A percentile compares a stretch with the other conserved stretches of the same genome.
phyloP scores from a whole-genome alignment of 2,113 vertebrate species.

The Lepisosteus oculatus region DNA sequence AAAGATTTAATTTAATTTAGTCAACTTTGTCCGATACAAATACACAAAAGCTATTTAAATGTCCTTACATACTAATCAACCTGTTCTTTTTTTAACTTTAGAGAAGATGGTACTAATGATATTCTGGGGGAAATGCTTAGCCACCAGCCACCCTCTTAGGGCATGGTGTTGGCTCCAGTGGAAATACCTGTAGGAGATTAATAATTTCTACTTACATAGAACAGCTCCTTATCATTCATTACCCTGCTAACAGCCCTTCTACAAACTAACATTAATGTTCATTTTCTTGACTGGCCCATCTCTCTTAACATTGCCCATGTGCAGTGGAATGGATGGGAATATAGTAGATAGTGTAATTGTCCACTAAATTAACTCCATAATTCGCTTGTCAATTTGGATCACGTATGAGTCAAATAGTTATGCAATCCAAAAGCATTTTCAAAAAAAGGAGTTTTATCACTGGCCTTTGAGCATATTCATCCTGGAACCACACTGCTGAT shows the following conservation, averaged over 20 bases:
- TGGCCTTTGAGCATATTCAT: not conserved
- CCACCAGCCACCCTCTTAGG: conserved; percentile 34
- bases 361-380: conserved; percentile 25
- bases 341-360: conserved; percentile 29
- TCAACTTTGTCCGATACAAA: no score
- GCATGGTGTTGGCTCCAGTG: conserved; percentile 56
- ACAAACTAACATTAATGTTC: conserved; percentile 55
- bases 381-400: conserved; percentile 31
- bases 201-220: conserved; percentile 44
- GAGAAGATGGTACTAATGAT: conserved; percentile 10
- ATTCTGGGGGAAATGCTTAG: conserved; percentile 31
- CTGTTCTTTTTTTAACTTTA: no score
- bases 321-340: conserved; percentile 28
- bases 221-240: conserved; percentile 62
- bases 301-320: conserved; percentile 29
- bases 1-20: no score
- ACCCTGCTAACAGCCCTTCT: conserved; percentile 58
- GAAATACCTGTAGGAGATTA: conserved; percentile 66
- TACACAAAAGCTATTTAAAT: no score
- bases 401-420: conserved; percentile 12
- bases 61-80: no score
- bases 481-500: not conserved
- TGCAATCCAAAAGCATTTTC: not conserved
- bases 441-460: not conserved
- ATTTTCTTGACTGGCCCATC: conserved; percentile 68